Base-by-base conservation (phyloP, 2,888 invertebrate genomes). In the Sepiola atlantica region DNA sequence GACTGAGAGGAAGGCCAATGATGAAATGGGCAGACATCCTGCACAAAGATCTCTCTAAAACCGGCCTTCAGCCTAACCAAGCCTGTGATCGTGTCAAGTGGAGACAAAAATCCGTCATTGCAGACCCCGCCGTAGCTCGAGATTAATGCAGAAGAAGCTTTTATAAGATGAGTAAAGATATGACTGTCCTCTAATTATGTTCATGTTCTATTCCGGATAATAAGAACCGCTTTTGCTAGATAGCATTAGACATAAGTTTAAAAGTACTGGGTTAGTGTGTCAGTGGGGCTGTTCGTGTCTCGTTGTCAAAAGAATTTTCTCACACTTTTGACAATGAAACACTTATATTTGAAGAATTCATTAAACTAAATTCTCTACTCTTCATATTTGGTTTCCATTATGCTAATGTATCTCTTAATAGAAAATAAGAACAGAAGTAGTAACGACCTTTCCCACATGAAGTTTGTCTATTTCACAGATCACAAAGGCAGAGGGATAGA, bases 231-330 rank as follows among this genome's bases (percentile, higher is more conserved):
- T 4, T 21, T 21, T 77, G 16, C 16, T n/a, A 21, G n/a, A 77
- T n/a, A 12, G n/a, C 0, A 77, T 77, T n/a, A n/a, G n/a, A 14
- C n/a, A 14, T 32, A 32, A 12, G 77, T 77, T 14, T 32, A 16
- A 16, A 21, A 32, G n/a, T n/a, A 16, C 14, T 77, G 16, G 1
- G n/a, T 77, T 32, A 77, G 77, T 77, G n/a, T 77, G 77, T 77
- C 77, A 77, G 77, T n/a, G 77, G 77, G n/a, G 12, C 21, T 77
- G n/a, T n/a, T 77, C 28, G 77, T 77, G 28, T n/a, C 12, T 77
- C n/a, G n/a, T 77, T n/a, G n/a, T 77, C 77, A 77, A 77, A 77
- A n/a, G 77, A 77, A 77, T 77, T 77, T 77, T 77, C 77, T 77
- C n/a, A 21, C 16, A 32, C n/a, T 77, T n/a, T 77, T 77, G 77